Evolutionary conservation across 2,113 vertebrate genomes (phyloP), one percentile per base, ranked within the genome.

Genomic region (Melanerpes formicivorus): DNA sequence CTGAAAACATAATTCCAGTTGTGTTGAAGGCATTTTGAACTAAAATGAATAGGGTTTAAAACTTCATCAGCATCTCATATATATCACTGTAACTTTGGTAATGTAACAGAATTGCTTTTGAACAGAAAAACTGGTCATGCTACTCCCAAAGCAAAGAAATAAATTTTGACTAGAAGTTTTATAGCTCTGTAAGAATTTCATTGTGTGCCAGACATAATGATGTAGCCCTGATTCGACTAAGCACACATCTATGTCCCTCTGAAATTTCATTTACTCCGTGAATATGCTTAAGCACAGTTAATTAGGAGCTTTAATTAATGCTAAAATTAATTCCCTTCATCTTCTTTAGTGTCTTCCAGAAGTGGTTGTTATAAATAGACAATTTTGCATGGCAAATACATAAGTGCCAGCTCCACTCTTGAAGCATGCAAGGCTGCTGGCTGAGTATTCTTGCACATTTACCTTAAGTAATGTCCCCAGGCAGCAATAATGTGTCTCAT

Each of bases 111-210:
- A 87, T 74, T 77, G 55, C 9, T 87, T 11, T 4, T 30, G 34
- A 91, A 70, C 15, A 90, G 52, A 54, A 90, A 54, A 90, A 90
- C 58, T 71, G 21, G 42, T 59, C 32, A 44, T 34, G 30, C 11
- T 50, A 58, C 11, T 90, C 46, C n/a, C 34, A 91, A 92, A 94
- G 32, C 27, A 92, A 92, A 83, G 69, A 90, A 94, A 85, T 63
- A 87, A 89, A 85, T 75, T 60, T 78, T 27, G 15, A 25, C 37
- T 26, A 87, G 54, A 91, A 60, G 22, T 65, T 92, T 86, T 78
- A 83, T 3, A 90, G 65, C 63, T 50, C 7, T 55, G 26, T 44
- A 80, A 80, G 79, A 91, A 78, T 70, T 83, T 64, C 29, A 77
- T 77, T 85, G 48, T 72, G 23, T 67, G 54, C 15, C 14, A 18